Evolutionary conservation across 2,113 vertebrate species (phyloP).

Genomic region (Gambusia holbrooki): DNA sequence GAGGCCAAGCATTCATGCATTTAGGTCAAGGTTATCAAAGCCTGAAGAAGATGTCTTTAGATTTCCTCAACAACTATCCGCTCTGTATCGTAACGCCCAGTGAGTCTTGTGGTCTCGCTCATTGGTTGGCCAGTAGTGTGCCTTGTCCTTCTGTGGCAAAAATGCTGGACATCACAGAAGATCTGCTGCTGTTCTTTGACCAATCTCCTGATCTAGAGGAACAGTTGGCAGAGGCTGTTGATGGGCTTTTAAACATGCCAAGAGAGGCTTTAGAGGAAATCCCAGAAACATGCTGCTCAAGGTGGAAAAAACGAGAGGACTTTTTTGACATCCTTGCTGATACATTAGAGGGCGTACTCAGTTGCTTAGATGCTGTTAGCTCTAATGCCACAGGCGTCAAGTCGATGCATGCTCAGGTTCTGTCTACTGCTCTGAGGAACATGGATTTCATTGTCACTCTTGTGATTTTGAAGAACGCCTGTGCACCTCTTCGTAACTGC

Average conservation of each 20-base stretch:
- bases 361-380: constrained; percentile 88
- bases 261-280: constrained; percentile 82
- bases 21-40: constrained; percentile 87
- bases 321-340: constrained; percentile 90
- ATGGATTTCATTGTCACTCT: constrained; percentile 91
- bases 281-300: constrained; percentile 87
- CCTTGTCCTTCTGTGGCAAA: constrained; percentile 85
- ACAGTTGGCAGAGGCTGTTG: constrained; percentile 85
- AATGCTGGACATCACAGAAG: constrained; percentile 87
- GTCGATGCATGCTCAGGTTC: constrained; percentile 83
- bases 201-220: constrained; percentile 82
- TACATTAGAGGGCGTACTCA: constrained; percentile 87
- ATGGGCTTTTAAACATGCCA: constrained; percentile 79
- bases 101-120: constrained; percentile 92
- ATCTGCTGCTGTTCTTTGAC: constrained; percentile 87
- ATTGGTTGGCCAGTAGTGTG: constrained; percentile 89
- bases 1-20: constrained; percentile 91
- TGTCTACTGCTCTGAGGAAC: constrained; percentile 85
- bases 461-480: constrained; percentile 90
- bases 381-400: constrained; percentile 77
- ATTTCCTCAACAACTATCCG: constrained; percentile 88
- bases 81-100: constrained; percentile 89
- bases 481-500: constrained; percentile 85
- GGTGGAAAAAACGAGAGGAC: constrained; percentile 92
- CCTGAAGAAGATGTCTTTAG: constrained; percentile 88